Conservation (phyloP, 2,797 vertebrate genomes). For the Sebastes ruberrimus region DNA sequence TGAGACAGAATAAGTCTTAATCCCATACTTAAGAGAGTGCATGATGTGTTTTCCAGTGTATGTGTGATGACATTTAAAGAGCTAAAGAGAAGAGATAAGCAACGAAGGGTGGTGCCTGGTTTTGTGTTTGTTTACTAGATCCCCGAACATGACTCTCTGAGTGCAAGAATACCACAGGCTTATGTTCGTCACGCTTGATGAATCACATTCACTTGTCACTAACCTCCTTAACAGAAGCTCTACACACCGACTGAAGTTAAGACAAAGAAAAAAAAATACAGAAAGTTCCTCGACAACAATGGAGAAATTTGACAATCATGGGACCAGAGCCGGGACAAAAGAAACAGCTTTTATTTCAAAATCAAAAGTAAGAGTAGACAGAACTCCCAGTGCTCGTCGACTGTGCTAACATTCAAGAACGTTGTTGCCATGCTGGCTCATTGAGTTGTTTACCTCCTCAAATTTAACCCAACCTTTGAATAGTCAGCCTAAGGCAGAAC, state of each 20-base stretch:
- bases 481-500: constrained; percentile 42
- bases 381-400: constrained; percentile 11
- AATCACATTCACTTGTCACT: constrained; percentile 43
- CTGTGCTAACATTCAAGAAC: constrained; percentile 21
- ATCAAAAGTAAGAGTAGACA: constrained; percentile 38
- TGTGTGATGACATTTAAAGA: constrained; percentile 31
- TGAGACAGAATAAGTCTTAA: constrained; percentile 27
- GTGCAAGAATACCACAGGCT: constrained; percentile 17
- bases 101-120: not conserved
- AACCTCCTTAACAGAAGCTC: constrained; percentile 28
- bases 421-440: constrained; percentile 20
- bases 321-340: constrained; percentile 29
- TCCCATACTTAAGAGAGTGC: not conserved
- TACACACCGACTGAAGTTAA: constrained; percentile 22
- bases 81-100: not conserved
- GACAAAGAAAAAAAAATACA: constrained; percentile 4
- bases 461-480: constrained; percentile 45
- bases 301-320: constrained; percentile 35
- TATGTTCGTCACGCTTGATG: constrained; percentile 30
- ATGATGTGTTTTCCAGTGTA: not conserved
- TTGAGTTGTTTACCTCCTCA: constrained; percentile 56
- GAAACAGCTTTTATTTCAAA: constrained; percentile 31
- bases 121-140: constrained; percentile 28
- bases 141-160: constrained; percentile 14
- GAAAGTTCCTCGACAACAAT: constrained; percentile 35